Base-by-base conservation (phyloP, 2,888 invertebrate species). In the Frankliniella fusca region DNA sequence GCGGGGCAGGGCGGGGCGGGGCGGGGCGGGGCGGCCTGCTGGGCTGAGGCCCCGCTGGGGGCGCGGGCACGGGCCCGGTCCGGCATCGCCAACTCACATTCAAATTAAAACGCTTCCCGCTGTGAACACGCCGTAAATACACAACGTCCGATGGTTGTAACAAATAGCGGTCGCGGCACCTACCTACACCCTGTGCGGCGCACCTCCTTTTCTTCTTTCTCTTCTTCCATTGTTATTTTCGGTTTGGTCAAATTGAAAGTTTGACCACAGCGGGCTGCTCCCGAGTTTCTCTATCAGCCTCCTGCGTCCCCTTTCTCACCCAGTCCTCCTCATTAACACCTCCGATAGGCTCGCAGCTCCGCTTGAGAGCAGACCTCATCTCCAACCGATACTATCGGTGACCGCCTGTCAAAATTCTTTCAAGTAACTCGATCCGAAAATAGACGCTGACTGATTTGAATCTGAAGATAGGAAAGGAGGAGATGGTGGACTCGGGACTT, bases 31-130 rank as follows among this genome's bases (percentile, higher is more conserved):
- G 61, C 54, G 54, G n/a, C n/a, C n/a, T n/a, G n/a, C n/a, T 20
- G n/a, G n/a, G n/a, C n/a, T n/a, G n/a, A n/a, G n/a, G n/a, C n/a
- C 15, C 54, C 5, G 70, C 70, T 11, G 9, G 70, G 70, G n/a
- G 61, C 54, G 54, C 61, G 38, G 38, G 38, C 38, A 38, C 38
- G 38, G 38, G 38, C 38, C 23, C 10, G 70, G 70, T 1, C 70
- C 70, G 8, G 18, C 54, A 20, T 54, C 70, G 70, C 70, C 70
- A 76, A 76, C 70, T 76, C 70, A 27, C 70, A 76, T 76, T 76
- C 70, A 76, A 76, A 76, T 76, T 76, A 76, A 76, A 76, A 76
- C 70, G 70, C 12, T 76, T 23, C 70, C 70, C 27, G 70, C 70
- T 76, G 70, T 10, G 70, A 76, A 27, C 70, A 27, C 23, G 70